These are phyloP conservation scores for Eulemur mongoz DNA, from an alignment of 2,797 vertebrate species.

Conservation along the genomic window DNA sequence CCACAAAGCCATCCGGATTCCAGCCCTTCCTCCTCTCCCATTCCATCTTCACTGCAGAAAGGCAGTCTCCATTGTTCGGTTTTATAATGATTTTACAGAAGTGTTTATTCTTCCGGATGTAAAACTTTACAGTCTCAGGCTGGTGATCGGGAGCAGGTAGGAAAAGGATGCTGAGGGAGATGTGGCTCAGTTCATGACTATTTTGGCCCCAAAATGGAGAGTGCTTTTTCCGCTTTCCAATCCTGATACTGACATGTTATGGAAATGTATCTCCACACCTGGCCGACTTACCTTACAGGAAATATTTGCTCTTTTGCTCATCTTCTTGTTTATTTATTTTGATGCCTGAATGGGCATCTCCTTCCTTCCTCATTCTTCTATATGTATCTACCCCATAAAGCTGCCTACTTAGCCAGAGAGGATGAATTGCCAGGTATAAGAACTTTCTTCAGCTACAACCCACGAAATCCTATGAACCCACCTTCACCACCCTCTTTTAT, in stretches of 20 bases:
- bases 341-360: background rate
- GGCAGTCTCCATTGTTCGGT: conserved; percentile 67
- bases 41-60: conserved; percentile 69
- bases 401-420: background rate
- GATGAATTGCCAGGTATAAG: background rate
- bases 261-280: background rate
- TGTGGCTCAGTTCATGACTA: background rate
- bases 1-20: conserved; percentile 82
- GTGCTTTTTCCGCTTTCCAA: background rate
- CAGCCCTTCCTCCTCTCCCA: conserved; percentile 75
- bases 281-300: background rate
- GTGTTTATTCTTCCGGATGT: conserved; percentile 60
- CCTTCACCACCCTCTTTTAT: background rate
- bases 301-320: background rate
- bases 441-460: background rate
- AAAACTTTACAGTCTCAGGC: conserved; percentile 38
- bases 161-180: background rate
- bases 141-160: background rate
- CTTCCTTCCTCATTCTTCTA: background rate
- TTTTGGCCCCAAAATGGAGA: background rate
- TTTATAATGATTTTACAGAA: conserved; percentile 66
- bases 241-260: background rate
- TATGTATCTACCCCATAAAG: background rate
- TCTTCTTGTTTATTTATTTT: background rate
- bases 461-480: background rate